A percentile compares a stretch with the other conserved stretches of the same genome.
phyloP scores from a whole-genome alignment of 2,797 vertebrate species.

The Spinibarbus caldwelli region DNA sequence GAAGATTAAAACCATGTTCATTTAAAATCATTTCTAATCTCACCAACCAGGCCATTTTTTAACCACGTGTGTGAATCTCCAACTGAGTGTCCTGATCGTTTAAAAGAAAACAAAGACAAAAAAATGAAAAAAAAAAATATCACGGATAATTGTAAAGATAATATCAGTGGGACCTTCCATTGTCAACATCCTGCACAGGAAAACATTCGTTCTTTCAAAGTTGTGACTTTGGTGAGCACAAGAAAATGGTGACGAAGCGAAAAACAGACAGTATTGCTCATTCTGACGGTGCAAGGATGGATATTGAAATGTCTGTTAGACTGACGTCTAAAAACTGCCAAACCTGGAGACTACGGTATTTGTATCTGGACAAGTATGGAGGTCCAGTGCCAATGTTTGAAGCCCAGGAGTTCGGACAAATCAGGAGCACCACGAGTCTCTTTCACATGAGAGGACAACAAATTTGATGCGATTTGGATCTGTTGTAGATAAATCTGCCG shows the following conservation, averaged over 20 bases:
- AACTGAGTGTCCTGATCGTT: constrained; percentile 72
- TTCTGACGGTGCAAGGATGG: neutral
- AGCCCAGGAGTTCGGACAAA: constrained; percentile 23
- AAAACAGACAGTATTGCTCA: neutral
- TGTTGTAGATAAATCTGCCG: neutral
- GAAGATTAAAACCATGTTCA: constrained; percentile 47
- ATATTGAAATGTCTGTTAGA: too few relatives aligned
- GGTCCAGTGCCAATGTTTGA: constrained; percentile 48
- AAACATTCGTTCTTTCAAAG: constrained; percentile 10
- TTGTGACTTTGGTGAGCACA: constrained; percentile 24
- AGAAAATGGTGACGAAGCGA: neutral
- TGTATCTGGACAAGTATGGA: too few relatives aligned
- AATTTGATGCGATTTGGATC: constrained; percentile 9
- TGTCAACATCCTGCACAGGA: constrained; percentile 49
- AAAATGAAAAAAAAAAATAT: constrained; percentile 53
- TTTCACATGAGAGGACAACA: constrained; percentile 1
- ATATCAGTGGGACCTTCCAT: constrained; percentile 67
- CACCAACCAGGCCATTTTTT: constrained; percentile 53
- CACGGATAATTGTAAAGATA: constrained; percentile 54
- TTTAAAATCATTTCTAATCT: constrained; percentile 58
- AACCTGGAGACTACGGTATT: constrained; percentile 22
- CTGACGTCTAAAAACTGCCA: constrained; percentile 49
- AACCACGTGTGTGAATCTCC: constrained; percentile 62
- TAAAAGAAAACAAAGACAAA: constrained; percentile 67
- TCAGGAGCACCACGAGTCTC: neutral